These are phyloP conservation scores for Plebejus anna DNA, from an alignment of 2,888 invertebrate species.

Conservation along the genomic window DNA sequence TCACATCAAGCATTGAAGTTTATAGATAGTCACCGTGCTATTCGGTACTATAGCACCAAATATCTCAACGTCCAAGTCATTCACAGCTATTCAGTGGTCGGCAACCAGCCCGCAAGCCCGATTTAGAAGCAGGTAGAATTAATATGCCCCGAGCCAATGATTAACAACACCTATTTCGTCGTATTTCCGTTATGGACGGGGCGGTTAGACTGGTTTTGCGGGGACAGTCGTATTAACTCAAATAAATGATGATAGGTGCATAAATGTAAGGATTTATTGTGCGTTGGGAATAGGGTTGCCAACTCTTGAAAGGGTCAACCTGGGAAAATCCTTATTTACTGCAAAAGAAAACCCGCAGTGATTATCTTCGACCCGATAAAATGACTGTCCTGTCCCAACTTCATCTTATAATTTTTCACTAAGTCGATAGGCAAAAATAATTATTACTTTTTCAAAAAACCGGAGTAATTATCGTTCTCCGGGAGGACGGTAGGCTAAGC, in stretches of 20 bases:
- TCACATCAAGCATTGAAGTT: too few relatives aligned
- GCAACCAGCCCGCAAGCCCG: constrained; percentile 42
- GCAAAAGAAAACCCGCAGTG: too few relatives aligned
- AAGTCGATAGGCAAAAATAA: too few relatives aligned
- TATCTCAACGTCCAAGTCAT: constrained; percentile 12
- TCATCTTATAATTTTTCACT: too few relatives aligned
- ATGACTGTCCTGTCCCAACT: too few relatives aligned
- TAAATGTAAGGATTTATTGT: constrained; percentile 26
- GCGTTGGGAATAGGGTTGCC: background rate
- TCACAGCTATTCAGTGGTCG: constrained; percentile 34
- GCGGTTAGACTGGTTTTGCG: constrained; percentile 53
- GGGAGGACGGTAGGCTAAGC: too few relatives aligned
- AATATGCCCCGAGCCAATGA: constrained; percentile 70
- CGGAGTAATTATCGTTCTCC: too few relatives aligned
- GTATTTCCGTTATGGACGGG: constrained; percentile 61
- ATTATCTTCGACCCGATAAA: too few relatives aligned
- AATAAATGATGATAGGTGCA: background rate
- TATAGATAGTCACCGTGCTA: background rate
- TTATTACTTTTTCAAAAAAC: too few relatives aligned
- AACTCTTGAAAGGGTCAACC: too few relatives aligned
- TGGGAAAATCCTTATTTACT: too few relatives aligned
- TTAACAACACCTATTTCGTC: constrained; percentile 58
- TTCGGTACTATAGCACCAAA: background rate
- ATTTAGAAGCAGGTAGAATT: constrained; percentile 64
- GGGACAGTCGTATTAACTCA: constrained; percentile 37